These are phyloP conservation scores for Saccopteryx leptura DNA, from an alignment of 2,113 vertebrate genomes.

Conservation along the genomic window DNA sequence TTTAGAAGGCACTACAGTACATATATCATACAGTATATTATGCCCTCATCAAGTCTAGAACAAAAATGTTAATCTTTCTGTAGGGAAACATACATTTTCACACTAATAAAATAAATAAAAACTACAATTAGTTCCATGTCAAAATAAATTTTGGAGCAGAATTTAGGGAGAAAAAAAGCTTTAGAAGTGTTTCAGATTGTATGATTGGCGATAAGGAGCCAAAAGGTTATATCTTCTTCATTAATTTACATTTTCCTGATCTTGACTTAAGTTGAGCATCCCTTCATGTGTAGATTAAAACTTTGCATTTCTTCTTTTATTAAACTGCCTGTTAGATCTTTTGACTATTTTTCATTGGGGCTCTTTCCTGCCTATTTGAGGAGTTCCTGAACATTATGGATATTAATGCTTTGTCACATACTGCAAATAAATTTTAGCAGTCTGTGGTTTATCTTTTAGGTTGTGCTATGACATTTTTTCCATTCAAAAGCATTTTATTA, in stretches of 20 bases:
- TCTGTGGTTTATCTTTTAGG: slow-evolving; percentile 47
- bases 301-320: slow-evolving; percentile 1
- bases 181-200: slow-evolving; percentile 46
- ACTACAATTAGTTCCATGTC: not conserved
- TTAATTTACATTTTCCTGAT: slow-evolving; percentile 45
- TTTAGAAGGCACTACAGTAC: not conserved
- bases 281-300: slow-evolving; percentile 37
- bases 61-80: slow-evolving; percentile 1
- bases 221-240: slow-evolving; percentile 10
- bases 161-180: not conserved
- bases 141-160: slow-evolving; percentile 58
- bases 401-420: slow-evolving; percentile 30
- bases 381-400: slow-evolving; percentile 1
- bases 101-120: slow-evolving; percentile 51
- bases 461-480: slow-evolving; percentile 58
- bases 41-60: not conserved
- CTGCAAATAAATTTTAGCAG: slow-evolving; percentile 46
- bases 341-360: not conserved
- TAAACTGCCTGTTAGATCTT: slow-evolving; percentile 43
- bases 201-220: slow-evolving; percentile 1
- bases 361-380: slow-evolving; percentile 35
- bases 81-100: slow-evolving; percentile 33
- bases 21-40: not conserved
- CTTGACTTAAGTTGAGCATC: slow-evolving; percentile 46
- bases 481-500: slow-evolving; percentile 47